Percentiles rank a stretch among this genome's conserved stretches.
Conservation (phyloP, 1,140 invertebrate genomes). For the Lepidurus arcticus region DNA sequence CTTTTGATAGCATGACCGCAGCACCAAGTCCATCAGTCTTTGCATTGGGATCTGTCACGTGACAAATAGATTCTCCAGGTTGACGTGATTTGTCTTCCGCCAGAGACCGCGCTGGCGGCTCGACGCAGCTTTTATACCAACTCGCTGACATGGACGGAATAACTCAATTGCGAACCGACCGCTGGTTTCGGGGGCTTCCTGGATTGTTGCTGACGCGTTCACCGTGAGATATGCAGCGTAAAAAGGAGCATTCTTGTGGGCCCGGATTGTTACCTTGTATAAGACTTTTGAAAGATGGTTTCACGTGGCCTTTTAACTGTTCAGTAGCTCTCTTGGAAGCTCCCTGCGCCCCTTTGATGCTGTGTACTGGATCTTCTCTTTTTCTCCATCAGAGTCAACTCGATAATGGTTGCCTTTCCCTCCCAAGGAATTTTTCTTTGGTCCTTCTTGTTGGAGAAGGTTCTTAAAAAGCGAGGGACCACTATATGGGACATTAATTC, state of each 20-base stretch:
- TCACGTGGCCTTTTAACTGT: no score
- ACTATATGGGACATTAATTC: constrained; percentile 1
- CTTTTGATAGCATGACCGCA: neutral
- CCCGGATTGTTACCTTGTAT: neutral
- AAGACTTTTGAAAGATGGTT: neutral
- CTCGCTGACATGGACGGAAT: neutral
- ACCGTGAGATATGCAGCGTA: constrained; percentile 21
- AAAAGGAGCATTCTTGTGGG: constrained; percentile 1
- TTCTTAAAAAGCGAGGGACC: neutral
- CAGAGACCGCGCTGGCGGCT: neutral
- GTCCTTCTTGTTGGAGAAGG: neutral
- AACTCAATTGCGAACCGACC: constrained; percentile 9
- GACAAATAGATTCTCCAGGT: constrained; percentile 1
- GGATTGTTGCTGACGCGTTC: constrained; percentile 18
- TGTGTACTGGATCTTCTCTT: no score
- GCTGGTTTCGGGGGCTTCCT: neutral
- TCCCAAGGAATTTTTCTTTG: neutral
- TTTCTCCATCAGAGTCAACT: no score
- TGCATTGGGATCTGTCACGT: constrained; percentile 15
- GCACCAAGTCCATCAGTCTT: constrained; percentile 13
- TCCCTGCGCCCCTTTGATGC: no score
- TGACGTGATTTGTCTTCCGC: neutral
- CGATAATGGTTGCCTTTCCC: no score
- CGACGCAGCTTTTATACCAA: neutral
- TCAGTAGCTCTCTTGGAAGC: no score